phyloP scores from a whole-genome alignment of 2,888 invertebrate genomes.

The Noctua janthe region DNA sequence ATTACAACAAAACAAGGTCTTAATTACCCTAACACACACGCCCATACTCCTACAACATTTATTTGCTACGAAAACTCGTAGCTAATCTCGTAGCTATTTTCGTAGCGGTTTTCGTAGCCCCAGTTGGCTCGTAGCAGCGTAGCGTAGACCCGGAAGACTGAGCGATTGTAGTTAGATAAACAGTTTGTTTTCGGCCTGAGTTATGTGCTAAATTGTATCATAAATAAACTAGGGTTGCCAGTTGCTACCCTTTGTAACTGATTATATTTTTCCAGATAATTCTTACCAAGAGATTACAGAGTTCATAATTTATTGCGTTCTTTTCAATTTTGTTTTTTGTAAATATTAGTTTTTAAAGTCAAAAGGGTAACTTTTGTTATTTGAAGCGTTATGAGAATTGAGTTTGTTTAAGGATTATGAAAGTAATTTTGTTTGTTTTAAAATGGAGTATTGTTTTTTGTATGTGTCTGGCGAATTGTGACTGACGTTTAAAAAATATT shows the following conservation, averaged over 20 bases:
- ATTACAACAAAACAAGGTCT: not conserved
- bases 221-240: constrained; percentile 63
- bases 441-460: constrained; percentile 6
- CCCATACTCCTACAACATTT: not conserved
- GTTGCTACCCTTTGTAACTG: constrained; percentile 62
- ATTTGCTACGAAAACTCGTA: constrained; percentile 42
- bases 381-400: constrained; percentile 34
- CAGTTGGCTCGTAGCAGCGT: constrained; percentile 53
- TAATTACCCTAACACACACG: constrained; percentile 8
- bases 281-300: constrained; percentile 52
- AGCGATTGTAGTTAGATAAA: constrained; percentile 73
- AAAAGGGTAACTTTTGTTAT: constrained; percentile 37
- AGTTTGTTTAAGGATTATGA: constrained; percentile 36
- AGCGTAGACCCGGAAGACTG: constrained; percentile 68
- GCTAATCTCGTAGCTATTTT: constrained; percentile 45
- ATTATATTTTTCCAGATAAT: constrained; percentile 66
- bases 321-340: constrained; percentile 50
- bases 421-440: constrained; percentile 25
- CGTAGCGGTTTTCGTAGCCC: constrained; percentile 58
- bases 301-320: constrained; percentile 57
- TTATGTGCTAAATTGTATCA: constrained; percentile 70
- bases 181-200: constrained; percentile 73
- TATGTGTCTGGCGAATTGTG: constrained; percentile 21
- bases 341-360: constrained; percentile 49
- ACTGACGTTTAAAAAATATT: constrained; percentile 20